A percentile compares a stretch with the other conserved stretches of the same genome.
Conservation (phyloP, 1,140 invertebrate genomes). For the Callitettix versicolor region DNA sequence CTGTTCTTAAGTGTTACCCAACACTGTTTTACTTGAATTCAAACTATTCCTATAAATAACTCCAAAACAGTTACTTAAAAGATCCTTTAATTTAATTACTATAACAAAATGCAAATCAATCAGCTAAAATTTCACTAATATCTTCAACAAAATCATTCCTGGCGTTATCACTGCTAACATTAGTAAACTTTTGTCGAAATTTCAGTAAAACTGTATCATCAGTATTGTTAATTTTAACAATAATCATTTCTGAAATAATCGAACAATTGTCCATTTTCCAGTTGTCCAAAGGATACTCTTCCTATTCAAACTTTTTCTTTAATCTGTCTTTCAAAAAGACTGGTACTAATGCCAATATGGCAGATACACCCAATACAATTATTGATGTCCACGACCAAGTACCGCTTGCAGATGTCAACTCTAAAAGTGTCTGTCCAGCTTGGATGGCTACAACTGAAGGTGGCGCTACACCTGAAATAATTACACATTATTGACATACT, state of each 20-base stretch:
- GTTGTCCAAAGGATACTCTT: constrained; percentile 6
- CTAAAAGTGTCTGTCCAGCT: constrained; percentile 89
- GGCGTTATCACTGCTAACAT: too few relatives aligned
- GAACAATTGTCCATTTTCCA: not conserved
- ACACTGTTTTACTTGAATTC: too few relatives aligned
- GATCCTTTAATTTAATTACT: too few relatives aligned
- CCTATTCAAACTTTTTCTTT: constrained; percentile 66
- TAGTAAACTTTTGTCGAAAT: too few relatives aligned
- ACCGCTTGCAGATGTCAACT: constrained; percentile 80
- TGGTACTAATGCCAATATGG: constrained; percentile 76
- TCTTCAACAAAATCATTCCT: too few relatives aligned
- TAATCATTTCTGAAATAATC: not conserved
- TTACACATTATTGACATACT: not conserved
- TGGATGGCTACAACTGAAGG: constrained; percentile 96
- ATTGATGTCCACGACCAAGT: constrained; percentile 85
- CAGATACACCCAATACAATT: constrained; percentile 61
- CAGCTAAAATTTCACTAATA: too few relatives aligned
- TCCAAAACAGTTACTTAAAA: too few relatives aligned
- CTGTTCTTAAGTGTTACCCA: too few relatives aligned
- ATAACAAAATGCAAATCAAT: too few relatives aligned
- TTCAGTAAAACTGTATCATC: too few relatives aligned
- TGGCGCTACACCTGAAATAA: constrained; percentile 81
- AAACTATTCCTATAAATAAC: too few relatives aligned
- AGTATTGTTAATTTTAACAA: too few relatives aligned
- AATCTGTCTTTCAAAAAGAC: constrained; percentile 81